A percentile compares a stretch with the other conserved stretches of the same genome.
Conservation (phyloP, 2,888 invertebrate species). For the Heliconius ethilla region DNA sequence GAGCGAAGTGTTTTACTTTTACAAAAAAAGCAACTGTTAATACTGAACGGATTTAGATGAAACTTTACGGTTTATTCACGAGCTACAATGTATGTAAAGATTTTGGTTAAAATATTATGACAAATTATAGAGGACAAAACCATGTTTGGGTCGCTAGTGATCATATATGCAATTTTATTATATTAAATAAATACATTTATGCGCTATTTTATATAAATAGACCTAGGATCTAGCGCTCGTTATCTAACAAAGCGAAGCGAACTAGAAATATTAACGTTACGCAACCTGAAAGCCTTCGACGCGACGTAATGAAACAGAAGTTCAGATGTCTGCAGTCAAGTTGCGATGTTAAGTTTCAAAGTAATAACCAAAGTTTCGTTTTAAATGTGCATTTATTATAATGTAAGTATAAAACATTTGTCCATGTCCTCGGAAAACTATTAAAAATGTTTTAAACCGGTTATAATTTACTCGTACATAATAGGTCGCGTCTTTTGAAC, state of each 20-base stretch:
- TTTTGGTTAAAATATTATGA: too few relatives aligned
- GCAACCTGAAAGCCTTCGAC: conserved; percentile 31
- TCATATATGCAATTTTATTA: neutral
- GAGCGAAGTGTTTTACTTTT: too few relatives aligned
- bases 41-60: too few relatives aligned
- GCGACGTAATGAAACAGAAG: conserved; percentile 32
- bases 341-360: conserved; percentile 25
- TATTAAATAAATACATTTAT: neutral
- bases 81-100: too few relatives aligned
- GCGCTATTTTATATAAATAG: neutral
- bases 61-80: too few relatives aligned
- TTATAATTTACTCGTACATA: neutral
- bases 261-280: conserved; percentile 32
- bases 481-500: neutral
- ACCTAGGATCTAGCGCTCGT: conserved; percentile 5
- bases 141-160: too few relatives aligned
- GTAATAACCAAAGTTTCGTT: conserved; percentile 27
- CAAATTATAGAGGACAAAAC: too few relatives aligned
- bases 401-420: neutral
- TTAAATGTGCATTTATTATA: conserved; percentile 13
- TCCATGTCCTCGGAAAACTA: neutral
- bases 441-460: neutral
- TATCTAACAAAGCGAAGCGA: conserved; percentile 10
- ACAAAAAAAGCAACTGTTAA: too few relatives aligned
- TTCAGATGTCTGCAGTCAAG: conserved; percentile 32